These are phyloP conservation scores for Cyanoramphus novaezelandiae DNA, from an alignment of 2,113 vertebrate genomes.

Conservation along the genomic window DNA sequence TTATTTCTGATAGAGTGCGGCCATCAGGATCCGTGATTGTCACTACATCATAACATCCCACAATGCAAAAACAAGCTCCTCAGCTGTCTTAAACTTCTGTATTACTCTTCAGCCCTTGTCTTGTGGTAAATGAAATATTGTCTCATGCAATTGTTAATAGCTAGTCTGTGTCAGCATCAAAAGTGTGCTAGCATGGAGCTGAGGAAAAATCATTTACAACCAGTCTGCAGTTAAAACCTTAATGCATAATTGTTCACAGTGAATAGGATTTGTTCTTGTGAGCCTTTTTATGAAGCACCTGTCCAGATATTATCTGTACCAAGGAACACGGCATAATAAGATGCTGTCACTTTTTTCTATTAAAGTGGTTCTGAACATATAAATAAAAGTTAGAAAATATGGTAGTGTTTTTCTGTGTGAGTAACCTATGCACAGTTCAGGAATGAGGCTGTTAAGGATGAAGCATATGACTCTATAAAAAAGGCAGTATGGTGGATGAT, in stretches of 20 bases:
- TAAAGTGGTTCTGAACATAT: not conserved
- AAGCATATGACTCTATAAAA: not conserved
- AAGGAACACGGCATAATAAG: slow-evolving; percentile 40
- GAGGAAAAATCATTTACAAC: slow-evolving; percentile 54
- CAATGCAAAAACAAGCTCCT: not conserved
- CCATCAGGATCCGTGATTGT: not conserved
- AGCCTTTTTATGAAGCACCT: slow-evolving; percentile 12
- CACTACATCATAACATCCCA: not conserved
- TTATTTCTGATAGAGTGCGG: not conserved
- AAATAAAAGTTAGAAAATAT: slow-evolving; percentile 1
- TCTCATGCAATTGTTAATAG: slow-evolving; percentile 59
- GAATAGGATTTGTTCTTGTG: slow-evolving; percentile 52
- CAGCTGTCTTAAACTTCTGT: not conserved
- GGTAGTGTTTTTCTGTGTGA: not conserved
- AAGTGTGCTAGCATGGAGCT: not conserved
- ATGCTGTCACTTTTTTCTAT: slow-evolving; percentile 19
- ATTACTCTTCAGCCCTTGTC: not conserved
- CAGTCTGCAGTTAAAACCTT: slow-evolving; percentile 28
- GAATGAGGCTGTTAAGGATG: not conserved
- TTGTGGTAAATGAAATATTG: slow-evolving; percentile 4
- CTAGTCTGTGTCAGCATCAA: slow-evolving; percentile 46
- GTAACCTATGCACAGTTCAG: not conserved
- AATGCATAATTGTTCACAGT: slow-evolving; percentile 68
- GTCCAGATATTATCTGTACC: slow-evolving; percentile 30
- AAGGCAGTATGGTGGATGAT: fast-evolving